These are phyloP conservation scores for Amblyjoppa proteus DNA, from an alignment of 2,888 invertebrate genomes.

Conservation along the genomic window DNA sequence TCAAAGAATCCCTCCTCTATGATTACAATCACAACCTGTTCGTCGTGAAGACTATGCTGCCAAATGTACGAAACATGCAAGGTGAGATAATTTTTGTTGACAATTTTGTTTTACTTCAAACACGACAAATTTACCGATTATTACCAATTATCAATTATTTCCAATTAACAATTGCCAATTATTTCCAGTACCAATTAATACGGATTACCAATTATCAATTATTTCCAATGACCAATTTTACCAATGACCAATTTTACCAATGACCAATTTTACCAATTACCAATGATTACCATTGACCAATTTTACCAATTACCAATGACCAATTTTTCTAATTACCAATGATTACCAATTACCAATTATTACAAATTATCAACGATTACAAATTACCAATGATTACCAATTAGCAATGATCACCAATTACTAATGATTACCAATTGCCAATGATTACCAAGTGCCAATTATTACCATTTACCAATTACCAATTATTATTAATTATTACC, in stretches of 20 bases:
- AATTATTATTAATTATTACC: too few species aligned
- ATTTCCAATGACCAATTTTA: constrained; percentile 1
- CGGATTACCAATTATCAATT: not conserved
- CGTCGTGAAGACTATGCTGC: constrained; percentile 85
- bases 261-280: constrained; percentile 25
- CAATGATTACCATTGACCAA: not conserved
- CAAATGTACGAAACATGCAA: constrained; percentile 82
- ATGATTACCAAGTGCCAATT: not conserved
- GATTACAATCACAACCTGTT: constrained; percentile 86
- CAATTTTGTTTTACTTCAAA: not conserved
- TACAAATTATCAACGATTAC: not conserved
- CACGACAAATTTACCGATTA: not conserved
- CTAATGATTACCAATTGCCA: not conserved
- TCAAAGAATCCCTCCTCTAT: constrained; percentile 78
- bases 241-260: too few species aligned
- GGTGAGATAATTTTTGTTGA: constrained; percentile 71
- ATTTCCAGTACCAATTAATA: not conserved
- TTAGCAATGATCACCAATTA: too few species aligned
- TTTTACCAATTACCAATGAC: not conserved
- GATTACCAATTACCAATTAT: not conserved
- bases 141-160: too few species aligned
- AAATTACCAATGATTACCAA: not conserved
- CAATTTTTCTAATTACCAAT: not conserved
- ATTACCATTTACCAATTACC: too few species aligned
- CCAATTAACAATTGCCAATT: not conserved